These are phyloP conservation scores for Burhinus oedicnemus DNA, from an alignment of 2,113 vertebrate genomes.

Conservation along the genomic window DNA sequence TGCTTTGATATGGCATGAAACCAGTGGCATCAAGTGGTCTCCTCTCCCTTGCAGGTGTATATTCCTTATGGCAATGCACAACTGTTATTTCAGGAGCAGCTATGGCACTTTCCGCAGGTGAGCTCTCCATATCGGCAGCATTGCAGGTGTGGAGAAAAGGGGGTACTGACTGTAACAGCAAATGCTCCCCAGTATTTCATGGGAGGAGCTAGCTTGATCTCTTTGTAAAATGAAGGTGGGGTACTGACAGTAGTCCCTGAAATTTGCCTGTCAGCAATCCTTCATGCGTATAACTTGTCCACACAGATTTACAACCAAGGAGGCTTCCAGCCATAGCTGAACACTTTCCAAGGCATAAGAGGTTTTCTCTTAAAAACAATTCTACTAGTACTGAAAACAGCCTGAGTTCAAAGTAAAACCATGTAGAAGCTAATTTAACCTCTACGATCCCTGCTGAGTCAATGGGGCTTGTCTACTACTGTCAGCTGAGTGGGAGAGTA, in stretches of 20 bases:
- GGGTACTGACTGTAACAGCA: not conserved
- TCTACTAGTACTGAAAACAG: not conserved
- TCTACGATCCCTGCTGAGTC: not conserved
- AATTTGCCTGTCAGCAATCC: not conserved
- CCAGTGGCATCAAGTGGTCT: not conserved
- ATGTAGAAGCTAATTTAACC: not conserved
- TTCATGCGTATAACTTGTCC: not conserved
- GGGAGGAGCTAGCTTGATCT: not conserved
- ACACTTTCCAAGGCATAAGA: not conserved
- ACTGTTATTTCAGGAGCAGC: conserved; percentile 21
- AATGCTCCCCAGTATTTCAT: not conserved
- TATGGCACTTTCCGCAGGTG: conserved; percentile 27
- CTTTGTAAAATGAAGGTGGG: not conserved
- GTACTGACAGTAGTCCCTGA: not conserved
- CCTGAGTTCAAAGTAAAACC: not conserved
- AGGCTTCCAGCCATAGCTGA: not conserved
- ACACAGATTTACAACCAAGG: not conserved
- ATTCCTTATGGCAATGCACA: conserved; percentile 25
- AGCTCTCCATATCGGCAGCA: not conserved
- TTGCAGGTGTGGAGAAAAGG: not conserved
- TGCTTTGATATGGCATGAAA: not conserved
- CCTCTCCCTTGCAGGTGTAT: not conserved
- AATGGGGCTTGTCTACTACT: not conserved
- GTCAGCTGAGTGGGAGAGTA: not conserved
- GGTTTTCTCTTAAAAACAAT: not conserved